Evolutionary conservation across 30 jellyfish, hydroid and myxozoan species (phyloP), one percentile per base, ranked within the genome.

Genomic region (Aurelia aurita complex sp. Pacific): DNA sequence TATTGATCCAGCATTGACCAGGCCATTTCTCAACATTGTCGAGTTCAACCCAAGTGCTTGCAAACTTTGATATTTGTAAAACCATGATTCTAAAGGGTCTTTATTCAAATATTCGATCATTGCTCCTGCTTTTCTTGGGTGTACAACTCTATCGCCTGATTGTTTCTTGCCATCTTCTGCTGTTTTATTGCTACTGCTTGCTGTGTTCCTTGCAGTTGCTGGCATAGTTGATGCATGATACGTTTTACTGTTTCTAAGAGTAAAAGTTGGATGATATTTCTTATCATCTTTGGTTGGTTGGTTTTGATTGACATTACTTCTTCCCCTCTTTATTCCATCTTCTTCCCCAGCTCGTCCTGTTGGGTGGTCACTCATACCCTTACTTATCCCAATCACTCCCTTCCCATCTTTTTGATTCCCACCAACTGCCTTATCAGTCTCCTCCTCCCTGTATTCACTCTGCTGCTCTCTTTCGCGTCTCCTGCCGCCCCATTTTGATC

Each of bases 71-170:
- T 65, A 95, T 36, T 85, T 95, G 71, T 85, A 95, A 34, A 96
- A 87, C 99, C 99, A 95, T 18, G 96, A 43, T 76, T 95, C 99
- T 18, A 95, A 68, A 3, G 99, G 99, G 71, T 95, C 99, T 63
- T 95, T 95, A 63, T 95, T 95, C 54, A 95, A 52, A 77, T 81
- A 95, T 83, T 95, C 98, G 0, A 95, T 55, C 88, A 95, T 95
- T 14, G 99, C 97, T 42, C 85, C 81, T 2, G 99, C 99, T 64
- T 95, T 95, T 80, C 97, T 35, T 18, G 92, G 97, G 68, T 89
- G 89, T 10, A 95, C 63, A 32, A 95, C 77, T 60, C 67, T 81
- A n/a, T 72, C 76, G 8, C 77, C 79, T 0, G 85, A 40, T 5
- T 32, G 43, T 36, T 74, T 50, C 13, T 77, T 34, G 16, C 68